Conservation (phyloP, 2,888 invertebrate genomes). For the Andrena fulva region DNA sequence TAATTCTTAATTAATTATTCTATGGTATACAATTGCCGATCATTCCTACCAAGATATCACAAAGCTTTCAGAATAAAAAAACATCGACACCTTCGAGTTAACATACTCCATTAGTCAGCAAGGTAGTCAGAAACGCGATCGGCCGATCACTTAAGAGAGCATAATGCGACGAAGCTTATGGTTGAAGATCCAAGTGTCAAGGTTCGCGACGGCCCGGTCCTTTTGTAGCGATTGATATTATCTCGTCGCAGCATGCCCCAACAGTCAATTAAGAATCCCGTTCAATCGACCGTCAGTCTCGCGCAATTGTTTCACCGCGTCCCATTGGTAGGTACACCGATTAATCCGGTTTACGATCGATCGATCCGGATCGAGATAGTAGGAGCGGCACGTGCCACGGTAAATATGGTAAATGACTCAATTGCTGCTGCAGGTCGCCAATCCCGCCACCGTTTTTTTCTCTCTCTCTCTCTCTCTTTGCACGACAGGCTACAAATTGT, state of each 20-base stretch:
- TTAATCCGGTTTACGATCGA: conserved; percentile 56
- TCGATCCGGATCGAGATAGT: conserved; percentile 43
- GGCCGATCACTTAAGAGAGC: not conserved
- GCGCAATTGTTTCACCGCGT: conserved; percentile 16
- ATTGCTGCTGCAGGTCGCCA: conserved; percentile 58
- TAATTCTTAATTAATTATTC: no score
- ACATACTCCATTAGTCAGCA: no score
- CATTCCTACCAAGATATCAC: no score
- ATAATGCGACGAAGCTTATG: not conserved
- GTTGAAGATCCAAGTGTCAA: not conserved
- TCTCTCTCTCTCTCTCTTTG: conserved; percentile 9
- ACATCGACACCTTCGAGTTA: no score
- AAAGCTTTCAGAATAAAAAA: no score
- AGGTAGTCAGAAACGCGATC: no score
- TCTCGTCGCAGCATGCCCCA: not conserved
- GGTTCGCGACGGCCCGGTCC: not conserved
- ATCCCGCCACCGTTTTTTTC: conserved; percentile 49
- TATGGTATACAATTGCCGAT: no score
- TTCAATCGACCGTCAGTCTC: conserved; percentile 11
- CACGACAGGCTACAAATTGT: conserved; percentile 20
- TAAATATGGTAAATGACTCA: conserved; percentile 73
- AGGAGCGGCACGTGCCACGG: conserved; percentile 49
- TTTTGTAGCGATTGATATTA: not conserved
- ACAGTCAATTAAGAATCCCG: conserved; percentile 13
- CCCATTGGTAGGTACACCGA: conserved; percentile 14